These are phyloP conservation scores for Desmodus rotundus DNA, from an alignment of 2,113 vertebrate genomes.

Conservation along the genomic window DNA sequence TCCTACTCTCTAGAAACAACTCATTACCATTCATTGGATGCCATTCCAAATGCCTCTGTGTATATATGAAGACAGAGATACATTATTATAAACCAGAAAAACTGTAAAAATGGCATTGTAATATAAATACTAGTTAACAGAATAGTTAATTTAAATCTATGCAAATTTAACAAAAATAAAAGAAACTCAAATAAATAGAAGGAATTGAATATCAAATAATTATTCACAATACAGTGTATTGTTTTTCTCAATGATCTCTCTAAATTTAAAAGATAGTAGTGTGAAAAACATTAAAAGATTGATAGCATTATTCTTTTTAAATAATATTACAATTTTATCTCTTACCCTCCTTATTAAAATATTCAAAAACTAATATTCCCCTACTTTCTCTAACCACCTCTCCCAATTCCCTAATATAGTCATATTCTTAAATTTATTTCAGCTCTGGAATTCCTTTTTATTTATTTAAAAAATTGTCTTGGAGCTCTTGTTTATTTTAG, in stretches of 20 bases:
- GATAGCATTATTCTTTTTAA: neutral
- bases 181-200: neutral
- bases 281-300: neutral
- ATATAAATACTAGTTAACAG: neutral
- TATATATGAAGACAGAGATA: neutral
- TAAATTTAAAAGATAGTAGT: neutral
- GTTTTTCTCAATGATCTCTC: neutral
- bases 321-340: neutral
- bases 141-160: neutral
- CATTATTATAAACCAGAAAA: neutral
- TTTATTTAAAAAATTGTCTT: neutral
- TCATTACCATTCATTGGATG: neutral
- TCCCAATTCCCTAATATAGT: neutral
- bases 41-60: neutral
- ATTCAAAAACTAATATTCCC: neutral
- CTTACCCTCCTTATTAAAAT: neutral
- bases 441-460: neutral
- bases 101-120: neutral
- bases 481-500: neutral
- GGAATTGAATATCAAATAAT: neutral
- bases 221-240: neutral
- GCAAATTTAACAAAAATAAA: neutral
- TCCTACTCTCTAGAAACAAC: neutral
- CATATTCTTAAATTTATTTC: neutral
- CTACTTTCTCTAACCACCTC: neutral